Evolutionary conservation across 92 coral and sea anemone genomes (phyloP).

Genomic region (Porites cylindrica): DNA sequence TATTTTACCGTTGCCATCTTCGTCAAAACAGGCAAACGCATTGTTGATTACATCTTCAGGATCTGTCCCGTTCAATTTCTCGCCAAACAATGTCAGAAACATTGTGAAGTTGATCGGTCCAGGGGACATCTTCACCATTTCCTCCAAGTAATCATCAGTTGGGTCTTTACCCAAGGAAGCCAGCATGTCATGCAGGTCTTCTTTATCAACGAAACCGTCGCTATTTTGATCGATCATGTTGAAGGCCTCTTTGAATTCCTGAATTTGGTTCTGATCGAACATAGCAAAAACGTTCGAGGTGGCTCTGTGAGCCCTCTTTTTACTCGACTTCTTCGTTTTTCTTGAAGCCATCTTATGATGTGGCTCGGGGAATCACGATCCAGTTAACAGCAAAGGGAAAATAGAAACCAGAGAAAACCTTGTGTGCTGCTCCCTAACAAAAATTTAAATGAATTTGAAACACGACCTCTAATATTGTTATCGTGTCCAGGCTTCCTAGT

Average conservation of each 20-base stretch:
- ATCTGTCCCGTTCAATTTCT: slow-evolving; percentile 97
- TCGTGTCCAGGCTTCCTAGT: background rate
- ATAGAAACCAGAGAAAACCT: no score
- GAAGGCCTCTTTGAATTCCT: slow-evolving; percentile 99
- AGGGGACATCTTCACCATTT: slow-evolving; percentile 95
- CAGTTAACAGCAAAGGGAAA: background rate
- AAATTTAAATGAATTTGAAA: background rate
- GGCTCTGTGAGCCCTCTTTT: slow-evolving; percentile 98
- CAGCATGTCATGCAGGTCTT: slow-evolving; percentile 98
- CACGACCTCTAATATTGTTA: background rate
- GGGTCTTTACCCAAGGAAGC: slow-evolving; percentile 99
- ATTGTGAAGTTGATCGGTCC: slow-evolving; percentile 99
- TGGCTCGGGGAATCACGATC: background rate
- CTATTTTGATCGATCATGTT: slow-evolving; percentile 99
- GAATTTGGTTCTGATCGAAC: slow-evolving; percentile 99
- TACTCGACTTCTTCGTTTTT: slow-evolving; percentile 92
- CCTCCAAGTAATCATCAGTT: slow-evolving; percentile 91
- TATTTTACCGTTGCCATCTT: slow-evolving; percentile 87
- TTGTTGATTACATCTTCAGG: slow-evolving; percentile 97
- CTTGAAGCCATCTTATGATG: slow-evolving; percentile 75
- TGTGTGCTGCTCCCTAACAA: no score
- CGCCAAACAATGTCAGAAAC: slow-evolving; percentile 99
- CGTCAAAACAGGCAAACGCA: slow-evolving; percentile 98
- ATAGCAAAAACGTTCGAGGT: slow-evolving; percentile 99
- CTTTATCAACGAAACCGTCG: slow-evolving; percentile 99